Base-by-base conservation (phyloP, 2,888 invertebrate species). In the Morpho helenor region DNA sequence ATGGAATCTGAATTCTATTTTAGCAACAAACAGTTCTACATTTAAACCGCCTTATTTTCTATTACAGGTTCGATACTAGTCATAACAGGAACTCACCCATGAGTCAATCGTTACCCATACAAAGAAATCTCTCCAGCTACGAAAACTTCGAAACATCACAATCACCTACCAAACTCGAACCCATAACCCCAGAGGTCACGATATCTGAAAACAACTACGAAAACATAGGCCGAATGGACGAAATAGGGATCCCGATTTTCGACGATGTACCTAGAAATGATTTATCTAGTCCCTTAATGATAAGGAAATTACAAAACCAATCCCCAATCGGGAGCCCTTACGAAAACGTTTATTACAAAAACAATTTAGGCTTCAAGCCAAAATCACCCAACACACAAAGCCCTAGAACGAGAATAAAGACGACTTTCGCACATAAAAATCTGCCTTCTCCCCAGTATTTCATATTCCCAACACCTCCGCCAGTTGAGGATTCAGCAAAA, bases 371-470 rank as follows among this genome's bases (percentile, higher is more conserved):
- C 48, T 62, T 89, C 7, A 86, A 88, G 74, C 91, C 87, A 44
- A 90, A 83, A 68, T 91, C 83, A 43, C 91, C 85, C 0, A 89
- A 82, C 66, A 91, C 88, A 45, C 91, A 79, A 81, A 92, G 80
- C 76, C 94, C 94, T 2, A 85, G 94, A 61, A 92, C 93, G 2
- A 85, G 93, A 74, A 94, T 94, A 40, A 93, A 93, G 70, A 94
- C 94, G 0, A 80, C 78, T 1, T 93, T 92, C 67, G 87, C 91
- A 7, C 91, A 91, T 66, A 91, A 88, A 80, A 87, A 85, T 82
- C 59, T 92, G 7, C 74, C 83, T 2, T 80, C 89, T 5, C 91
- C 91, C 2, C 91, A 91, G 59, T 90, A 90, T 72, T 91, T 91
- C 54, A 74, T 91, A 46, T 91, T 91, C 62, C 91, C 91, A 0